Conservation (phyloP, 2,113 vertebrate species). For the Colinus virginianus region DNA sequence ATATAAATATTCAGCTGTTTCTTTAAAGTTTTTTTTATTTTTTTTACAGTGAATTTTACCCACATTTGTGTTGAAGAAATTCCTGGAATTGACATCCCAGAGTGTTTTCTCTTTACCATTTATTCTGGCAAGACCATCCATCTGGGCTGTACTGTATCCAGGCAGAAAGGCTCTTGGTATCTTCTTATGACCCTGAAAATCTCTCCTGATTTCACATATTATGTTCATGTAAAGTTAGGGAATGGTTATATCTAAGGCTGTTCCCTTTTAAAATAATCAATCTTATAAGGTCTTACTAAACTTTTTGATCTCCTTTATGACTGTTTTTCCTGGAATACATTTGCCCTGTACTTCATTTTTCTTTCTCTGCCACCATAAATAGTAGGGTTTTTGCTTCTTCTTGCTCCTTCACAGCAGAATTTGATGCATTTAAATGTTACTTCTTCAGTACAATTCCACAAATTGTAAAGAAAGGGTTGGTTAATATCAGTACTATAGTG, state of each 20-base stretch:
- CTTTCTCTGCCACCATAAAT: background rate
- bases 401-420: background rate
- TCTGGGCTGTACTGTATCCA: background rate
- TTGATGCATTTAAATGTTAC: accelerated
- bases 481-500: background rate
- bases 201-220: background rate
- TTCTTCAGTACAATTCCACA: background rate
- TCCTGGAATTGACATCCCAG: background rate
- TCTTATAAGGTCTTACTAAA: background rate
- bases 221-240: background rate
- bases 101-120: background rate
- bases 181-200: background rate
- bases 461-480: background rate
- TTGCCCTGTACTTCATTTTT: background rate
- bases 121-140: background rate
- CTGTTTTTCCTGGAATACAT: background rate
- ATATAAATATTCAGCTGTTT: background rate
- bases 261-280: background rate
- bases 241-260: background rate
- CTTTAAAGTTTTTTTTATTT: background rate
- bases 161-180: background rate
- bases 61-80: background rate
- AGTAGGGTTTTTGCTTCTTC: background rate
- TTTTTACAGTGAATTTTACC: background rate
- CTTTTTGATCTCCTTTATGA: background rate